Base-by-base conservation (phyloP, 2,888 invertebrate species). In the Alloscopus bannaensis region DNA sequence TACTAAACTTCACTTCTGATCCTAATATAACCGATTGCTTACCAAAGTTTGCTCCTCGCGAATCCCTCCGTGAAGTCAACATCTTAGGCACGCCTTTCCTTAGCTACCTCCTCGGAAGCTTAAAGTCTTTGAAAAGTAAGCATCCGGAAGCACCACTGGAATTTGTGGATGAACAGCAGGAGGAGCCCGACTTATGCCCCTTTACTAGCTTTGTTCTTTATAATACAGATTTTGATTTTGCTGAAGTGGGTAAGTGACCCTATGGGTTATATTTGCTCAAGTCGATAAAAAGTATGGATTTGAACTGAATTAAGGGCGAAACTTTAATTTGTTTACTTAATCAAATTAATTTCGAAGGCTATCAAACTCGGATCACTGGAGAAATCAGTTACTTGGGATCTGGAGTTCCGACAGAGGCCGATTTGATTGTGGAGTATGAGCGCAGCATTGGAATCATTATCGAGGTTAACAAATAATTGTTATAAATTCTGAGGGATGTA, bases 361-460 rank as follows among this genome's bases (percentile, higher is more conserved):
- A 69, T 45, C 62, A 59, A 6, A 81, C 81, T 1, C 52, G 85
- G 40, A 69, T 85, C 1, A 84, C 83, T 0, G 85, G 80, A 2
- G 64, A 80, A 52, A 45, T 85, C 0, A 83, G 81, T 3, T 85
- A 81, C 29, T 65, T 78, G 24, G 85, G 85, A 11, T 68, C 50
- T 8, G 45, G 60, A 0, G 75, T 83, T 28, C 84, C 84, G 11
- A 8, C 75, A 1, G 85, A 84, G 50, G 85, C 85, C 4, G 84
- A 84, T 59, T 47, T 85, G n/a, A 18, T 83, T 2, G 72, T 84
- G 1, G 84, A 85, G 29, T 84, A 79, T 42, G 77, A 80, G 11
- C 70, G 80, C 22, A 42, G 45, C 0, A 69, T 80, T n/a, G 85
- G 85, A 1, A 52, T 85, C 11, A 60, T 78, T 13, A 66, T 83